Evolutionary conservation across 2,797 vertebrate species (phyloP).

Genomic region (Danio kyathit): DNA sequence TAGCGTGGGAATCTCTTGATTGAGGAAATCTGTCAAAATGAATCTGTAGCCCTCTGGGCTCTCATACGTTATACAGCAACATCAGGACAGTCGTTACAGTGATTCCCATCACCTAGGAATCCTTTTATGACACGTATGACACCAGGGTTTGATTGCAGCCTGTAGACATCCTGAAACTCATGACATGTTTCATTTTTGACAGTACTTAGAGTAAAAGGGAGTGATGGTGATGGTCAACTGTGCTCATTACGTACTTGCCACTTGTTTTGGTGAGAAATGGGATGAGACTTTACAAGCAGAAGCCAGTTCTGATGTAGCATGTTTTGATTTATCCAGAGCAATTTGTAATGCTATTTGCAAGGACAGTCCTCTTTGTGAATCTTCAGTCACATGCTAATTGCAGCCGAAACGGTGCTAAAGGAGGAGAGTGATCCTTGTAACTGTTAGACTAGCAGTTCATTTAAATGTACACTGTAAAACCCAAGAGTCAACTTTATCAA

Average conservation of each 20-base stretch:
- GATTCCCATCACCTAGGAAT: not conserved
- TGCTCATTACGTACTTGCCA: not conserved
- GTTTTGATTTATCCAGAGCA: not conserved
- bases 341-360: not conserved
- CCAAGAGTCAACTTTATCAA: no score
- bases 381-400: not conserved
- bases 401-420: not conserved
- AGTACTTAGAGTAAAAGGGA: not conserved
- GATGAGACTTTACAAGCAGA: not conserved
- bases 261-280: not conserved
- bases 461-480: not conserved
- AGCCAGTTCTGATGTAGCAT: not conserved
- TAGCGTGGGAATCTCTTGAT: constrained; percentile 26
- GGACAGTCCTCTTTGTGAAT: not conserved
- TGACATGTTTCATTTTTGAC: not conserved
- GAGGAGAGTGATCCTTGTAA: not conserved
- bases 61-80: not conserved
- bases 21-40: constrained; percentile 33
- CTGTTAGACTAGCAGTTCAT: not conserved
- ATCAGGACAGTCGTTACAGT: not conserved
- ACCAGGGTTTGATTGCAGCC: constrained; percentile 7
- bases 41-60: not conserved
- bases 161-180: not conserved
- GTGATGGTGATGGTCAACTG: not conserved
- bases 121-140: constrained; percentile 13